A percentile compares a stretch with the other conserved stretches of the same genome.
phyloP scores from a whole-genome alignment of 2,113 vertebrate species.

The Atherinomorus stipes region DNA sequence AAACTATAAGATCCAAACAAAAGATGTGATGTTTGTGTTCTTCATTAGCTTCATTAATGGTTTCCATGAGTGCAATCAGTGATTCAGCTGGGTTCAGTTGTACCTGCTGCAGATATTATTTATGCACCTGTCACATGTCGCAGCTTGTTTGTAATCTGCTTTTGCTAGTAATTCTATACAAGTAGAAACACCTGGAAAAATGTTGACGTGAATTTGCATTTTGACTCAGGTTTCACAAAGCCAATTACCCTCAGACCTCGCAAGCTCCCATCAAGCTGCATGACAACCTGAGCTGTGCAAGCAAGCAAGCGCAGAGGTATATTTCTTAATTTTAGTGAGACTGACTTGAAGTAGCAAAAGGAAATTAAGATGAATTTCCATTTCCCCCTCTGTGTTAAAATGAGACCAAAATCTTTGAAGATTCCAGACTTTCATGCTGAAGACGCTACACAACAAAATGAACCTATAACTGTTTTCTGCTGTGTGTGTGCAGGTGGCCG shows the following conservation, averaged over 20 bases:
- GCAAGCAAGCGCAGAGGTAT: not conserved
- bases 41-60: constrained; percentile 47
- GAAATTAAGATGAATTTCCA: not conserved
- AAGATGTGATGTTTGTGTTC: constrained; percentile 20
- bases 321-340: constrained; percentile 38
- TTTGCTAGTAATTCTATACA: constrained; percentile 55
- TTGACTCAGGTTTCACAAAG: constrained; percentile 60
- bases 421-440: not conserved
- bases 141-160: constrained; percentile 55
- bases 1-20: constrained; percentile 35
- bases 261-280: constrained; percentile 29
- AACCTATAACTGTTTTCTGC: no score
- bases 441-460: not conserved
- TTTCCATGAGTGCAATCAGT: constrained; percentile 55
- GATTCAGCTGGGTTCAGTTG: constrained; percentile 37
- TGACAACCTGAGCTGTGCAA: constrained; percentile 43
- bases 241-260: constrained; percentile 66
- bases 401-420: not conserved
- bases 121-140: constrained; percentile 61
- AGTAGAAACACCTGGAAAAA: constrained; percentile 63
- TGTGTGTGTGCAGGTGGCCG: no score
- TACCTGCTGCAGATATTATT: constrained; percentile 40
- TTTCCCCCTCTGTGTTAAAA: constrained; percentile 10
- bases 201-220: constrained; percentile 70
- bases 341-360: constrained; percentile 10